Percentiles rank a stretch among this genome's conserved stretches.
Conservation (phyloP, 2,888 invertebrate genomes). For the Pseudococcus viburni region DNA sequence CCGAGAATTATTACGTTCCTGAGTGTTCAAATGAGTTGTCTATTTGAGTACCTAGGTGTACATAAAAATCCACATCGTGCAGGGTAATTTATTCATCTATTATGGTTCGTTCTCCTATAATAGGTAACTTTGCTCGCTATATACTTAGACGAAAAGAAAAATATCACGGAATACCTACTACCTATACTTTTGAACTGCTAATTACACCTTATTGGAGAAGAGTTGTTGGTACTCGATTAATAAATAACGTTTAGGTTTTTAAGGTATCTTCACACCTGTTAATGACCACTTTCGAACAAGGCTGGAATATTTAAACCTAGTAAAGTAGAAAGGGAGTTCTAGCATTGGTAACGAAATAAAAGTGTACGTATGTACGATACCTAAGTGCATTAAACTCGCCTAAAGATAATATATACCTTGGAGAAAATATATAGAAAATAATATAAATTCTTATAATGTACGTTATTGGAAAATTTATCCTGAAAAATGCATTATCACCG, state of each 20-base stretch:
- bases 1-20: not conserved
- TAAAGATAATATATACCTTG: not conserved
- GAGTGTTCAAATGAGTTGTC: not conserved
- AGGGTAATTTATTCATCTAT: not conserved
- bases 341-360: not conserved
- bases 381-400: not conserved
- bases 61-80: not conserved
- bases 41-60: not conserved
- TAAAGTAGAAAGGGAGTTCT: not conserved
- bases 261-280: not conserved
- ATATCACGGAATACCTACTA: not conserved
- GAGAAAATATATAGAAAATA: not conserved
- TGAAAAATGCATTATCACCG: not conserved
- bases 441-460: not conserved
- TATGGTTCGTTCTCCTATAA: not conserved
- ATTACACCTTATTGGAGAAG: not conserved
- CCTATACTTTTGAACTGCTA: not conserved
- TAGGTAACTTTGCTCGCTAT: not conserved
- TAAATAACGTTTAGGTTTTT: not conserved
- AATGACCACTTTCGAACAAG: constrained; percentile 1
- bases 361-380: not conserved
- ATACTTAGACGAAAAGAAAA: not conserved
- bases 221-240: not conserved
- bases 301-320: not conserved
- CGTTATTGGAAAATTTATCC: constrained; percentile 20